A percentile compares a stretch with the other conserved stretches of the same genome.
These are phyloP conservation scores for Taenioides sp. DNA, from an alignment of 2,797 vertebrate species.

Conservation along the genomic window DNA sequence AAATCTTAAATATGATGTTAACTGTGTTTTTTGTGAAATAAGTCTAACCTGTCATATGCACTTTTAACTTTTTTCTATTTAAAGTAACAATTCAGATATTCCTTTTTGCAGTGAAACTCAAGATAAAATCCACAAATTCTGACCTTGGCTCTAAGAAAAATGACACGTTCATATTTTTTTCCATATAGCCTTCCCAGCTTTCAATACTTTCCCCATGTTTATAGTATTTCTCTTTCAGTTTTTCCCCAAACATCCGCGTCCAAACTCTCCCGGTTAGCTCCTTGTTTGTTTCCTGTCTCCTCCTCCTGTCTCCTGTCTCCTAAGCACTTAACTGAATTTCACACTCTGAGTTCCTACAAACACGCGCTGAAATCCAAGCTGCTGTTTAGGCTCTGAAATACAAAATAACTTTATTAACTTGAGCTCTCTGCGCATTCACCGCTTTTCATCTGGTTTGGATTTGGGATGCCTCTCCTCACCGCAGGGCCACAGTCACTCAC, in stretches of 20 bases:
- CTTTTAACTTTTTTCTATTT: too few relatives aligned
- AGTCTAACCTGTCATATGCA: too few relatives aligned
- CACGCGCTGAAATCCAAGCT: conserved; percentile 75
- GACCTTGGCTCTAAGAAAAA: background rate
- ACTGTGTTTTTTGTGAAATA: too few relatives aligned
- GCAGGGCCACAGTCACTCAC: conserved; percentile 23
- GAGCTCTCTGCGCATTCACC: conserved; percentile 50
- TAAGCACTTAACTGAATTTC: conserved; percentile 80
- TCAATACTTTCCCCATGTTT: background rate
- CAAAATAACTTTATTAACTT: conserved; percentile 65
- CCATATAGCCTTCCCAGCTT: background rate
- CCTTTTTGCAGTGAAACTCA: too few relatives aligned
- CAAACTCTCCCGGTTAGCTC: conserved; percentile 57
- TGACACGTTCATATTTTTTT: background rate
- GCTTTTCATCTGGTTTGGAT: conserved; percentile 73
- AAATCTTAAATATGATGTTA: too few relatives aligned
- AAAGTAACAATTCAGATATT: too few relatives aligned
- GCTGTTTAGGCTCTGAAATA: conserved; percentile 75
- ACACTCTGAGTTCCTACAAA: conserved; percentile 78
- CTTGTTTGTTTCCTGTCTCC: conserved; percentile 62
- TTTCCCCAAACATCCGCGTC: conserved; percentile 60
- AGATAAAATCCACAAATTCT: too few relatives aligned
- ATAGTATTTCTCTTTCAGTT: background rate
- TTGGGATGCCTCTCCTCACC: conserved; percentile 37
- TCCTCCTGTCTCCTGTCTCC: conserved; percentile 62